Conservation (phyloP, 2,888 invertebrate species). For the Dysmachus trigonus region DNA sequence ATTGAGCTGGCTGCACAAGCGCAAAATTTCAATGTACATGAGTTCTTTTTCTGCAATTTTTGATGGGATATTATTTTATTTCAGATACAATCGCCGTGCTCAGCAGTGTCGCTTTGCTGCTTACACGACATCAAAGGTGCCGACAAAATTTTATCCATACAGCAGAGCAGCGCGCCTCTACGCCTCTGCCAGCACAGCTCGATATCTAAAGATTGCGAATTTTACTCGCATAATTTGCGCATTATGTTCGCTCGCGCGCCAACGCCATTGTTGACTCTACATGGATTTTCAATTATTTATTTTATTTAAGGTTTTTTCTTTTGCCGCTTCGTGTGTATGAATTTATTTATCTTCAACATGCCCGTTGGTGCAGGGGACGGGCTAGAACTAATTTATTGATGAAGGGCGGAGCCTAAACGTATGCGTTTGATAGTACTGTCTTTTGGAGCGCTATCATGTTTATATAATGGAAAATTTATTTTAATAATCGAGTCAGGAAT, state of each 20-base stretch:
- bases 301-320: constrained; percentile 10
- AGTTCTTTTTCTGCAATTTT: not conserved
- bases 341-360: not conserved
- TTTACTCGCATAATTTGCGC: constrained; percentile 64
- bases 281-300: constrained; percentile 42
- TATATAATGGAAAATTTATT: constrained; percentile 31
- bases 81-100: constrained; percentile 30
- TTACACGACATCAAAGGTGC: constrained; percentile 29
- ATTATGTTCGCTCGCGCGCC: constrained; percentile 59
- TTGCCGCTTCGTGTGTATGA: constrained; percentile 16
- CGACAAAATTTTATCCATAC: constrained; percentile 25
- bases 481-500: not conserved
- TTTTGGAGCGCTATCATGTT: constrained; percentile 6
- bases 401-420: constrained; percentile 24
- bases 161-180: not conserved
- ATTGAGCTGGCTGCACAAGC: not conserved
- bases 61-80: constrained; percentile 29
- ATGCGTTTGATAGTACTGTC: not conserved
- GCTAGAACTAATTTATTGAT: constrained; percentile 43
- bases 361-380: not conserved
- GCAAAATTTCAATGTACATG: not conserved
- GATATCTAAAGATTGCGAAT: constrained; percentile 51
- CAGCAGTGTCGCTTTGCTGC: constrained; percentile 22
- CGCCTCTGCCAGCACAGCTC: not conserved
- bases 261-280: constrained; percentile 50